Evolutionary conservation across 2,888 invertebrate genomes (phyloP).

Genomic region (Eilema sororculum): DNA sequence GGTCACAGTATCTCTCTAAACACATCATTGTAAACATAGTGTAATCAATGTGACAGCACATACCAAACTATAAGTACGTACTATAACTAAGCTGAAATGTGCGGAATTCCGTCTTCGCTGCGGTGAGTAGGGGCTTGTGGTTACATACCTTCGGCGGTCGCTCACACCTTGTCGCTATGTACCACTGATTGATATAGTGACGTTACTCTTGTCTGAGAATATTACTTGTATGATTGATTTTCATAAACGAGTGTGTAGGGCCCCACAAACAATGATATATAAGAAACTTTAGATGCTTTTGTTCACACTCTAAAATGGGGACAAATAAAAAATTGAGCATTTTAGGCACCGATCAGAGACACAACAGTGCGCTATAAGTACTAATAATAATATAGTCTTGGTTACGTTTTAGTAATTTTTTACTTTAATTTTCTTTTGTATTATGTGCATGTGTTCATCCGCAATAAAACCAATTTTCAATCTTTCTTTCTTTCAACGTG

Average conservation of each 20-base stretch:
- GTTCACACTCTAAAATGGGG: too few species aligned
- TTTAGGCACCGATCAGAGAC: too few species aligned
- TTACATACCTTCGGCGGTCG: conserved; percentile 38
- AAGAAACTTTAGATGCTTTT: too few species aligned
- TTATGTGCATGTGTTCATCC: too few species aligned
- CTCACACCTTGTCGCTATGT: conserved; percentile 14
- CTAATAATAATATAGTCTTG: too few species aligned
- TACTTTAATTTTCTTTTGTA: too few species aligned
- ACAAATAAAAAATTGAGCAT: too few species aligned
- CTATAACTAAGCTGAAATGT: conserved; percentile 24
- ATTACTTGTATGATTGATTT: neutral
- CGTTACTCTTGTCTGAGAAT: neutral
- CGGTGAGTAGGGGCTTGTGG: conserved; percentile 33
- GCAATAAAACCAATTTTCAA: too few species aligned
- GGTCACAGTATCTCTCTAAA: neutral
- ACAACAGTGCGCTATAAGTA: too few species aligned
- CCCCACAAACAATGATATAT: too few species aligned
- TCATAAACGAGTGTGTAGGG: neutral
- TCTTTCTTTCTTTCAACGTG: too few species aligned
- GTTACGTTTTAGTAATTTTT: too few species aligned
- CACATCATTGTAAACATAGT: neutral
- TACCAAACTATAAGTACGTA: conserved; percentile 2
- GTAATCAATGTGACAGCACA: neutral
- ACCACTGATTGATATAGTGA: conserved; percentile 27
- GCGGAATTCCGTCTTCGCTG: conserved; percentile 34